phyloP scores from a whole-genome alignment of 2,113 vertebrate species.

The Pica pica region DNA sequence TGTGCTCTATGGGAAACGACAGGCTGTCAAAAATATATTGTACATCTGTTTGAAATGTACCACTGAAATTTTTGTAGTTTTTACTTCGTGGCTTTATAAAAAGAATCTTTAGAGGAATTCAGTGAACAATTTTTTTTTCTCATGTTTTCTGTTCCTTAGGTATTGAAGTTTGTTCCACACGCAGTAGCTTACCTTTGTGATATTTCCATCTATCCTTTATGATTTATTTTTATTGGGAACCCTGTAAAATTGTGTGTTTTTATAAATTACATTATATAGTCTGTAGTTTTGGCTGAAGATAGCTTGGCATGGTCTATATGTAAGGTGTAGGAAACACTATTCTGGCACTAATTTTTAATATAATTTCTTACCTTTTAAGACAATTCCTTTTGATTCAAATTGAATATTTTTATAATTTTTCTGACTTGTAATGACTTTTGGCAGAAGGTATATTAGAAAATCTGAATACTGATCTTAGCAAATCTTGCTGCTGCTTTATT shows the following conservation, averaged over 20 bases:
- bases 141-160: not conserved
- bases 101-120: not conserved
- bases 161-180: not conserved
- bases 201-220: not conserved
- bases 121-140: not conserved
- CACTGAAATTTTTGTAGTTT: not conserved
- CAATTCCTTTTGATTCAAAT: not conserved
- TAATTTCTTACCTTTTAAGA: not conserved
- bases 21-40: constrained; percentile 20
- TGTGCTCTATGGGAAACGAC: not conserved
- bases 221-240: not conserved
- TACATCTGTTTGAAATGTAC: constrained; percentile 4
- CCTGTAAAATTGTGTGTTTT: not conserved
- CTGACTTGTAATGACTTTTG: not conserved
- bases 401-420: not conserved
- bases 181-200: not conserved
- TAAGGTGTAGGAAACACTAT: not conserved
- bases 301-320: not conserved
- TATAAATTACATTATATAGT: not conserved
- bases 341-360: not conserved
- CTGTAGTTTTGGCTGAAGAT: not conserved
- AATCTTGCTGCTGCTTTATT: not conserved
- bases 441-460: not conserved
- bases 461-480: not conserved
- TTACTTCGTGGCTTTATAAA: not conserved